Evolutionary conservation across 2,797 vertebrate genomes (phyloP).

Genomic region (Falco concolor): DNA sequence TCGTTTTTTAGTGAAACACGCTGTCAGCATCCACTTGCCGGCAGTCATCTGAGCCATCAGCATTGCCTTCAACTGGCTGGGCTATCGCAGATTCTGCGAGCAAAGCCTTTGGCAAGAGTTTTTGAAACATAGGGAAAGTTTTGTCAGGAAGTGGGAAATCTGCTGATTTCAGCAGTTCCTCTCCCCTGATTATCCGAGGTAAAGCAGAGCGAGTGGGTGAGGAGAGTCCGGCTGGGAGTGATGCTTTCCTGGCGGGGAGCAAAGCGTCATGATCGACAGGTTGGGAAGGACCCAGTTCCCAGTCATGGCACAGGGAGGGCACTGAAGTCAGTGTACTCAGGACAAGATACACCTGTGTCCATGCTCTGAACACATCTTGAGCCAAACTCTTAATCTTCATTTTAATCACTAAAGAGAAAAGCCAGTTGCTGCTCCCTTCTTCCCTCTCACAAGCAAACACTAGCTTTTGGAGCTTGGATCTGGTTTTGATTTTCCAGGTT

Average conservation of each 20-base stretch:
- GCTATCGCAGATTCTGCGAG: neutral
- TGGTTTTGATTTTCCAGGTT: slow-evolving; percentile 8
- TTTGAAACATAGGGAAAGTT: neutral
- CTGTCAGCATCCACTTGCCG: neutral
- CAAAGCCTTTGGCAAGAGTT: slow-evolving; percentile 9
- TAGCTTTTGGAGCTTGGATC: neutral
- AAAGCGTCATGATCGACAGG: accelerated
- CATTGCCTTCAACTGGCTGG: neutral
- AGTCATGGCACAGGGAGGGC: neutral
- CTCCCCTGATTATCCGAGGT: neutral
- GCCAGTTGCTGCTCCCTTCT: neutral
- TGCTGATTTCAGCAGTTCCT: slow-evolving; percentile 18
- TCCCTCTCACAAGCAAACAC: neutral
- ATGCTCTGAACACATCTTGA: neutral
- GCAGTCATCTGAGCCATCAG: neutral
- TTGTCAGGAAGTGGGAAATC: neutral
- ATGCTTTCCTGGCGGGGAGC: neutral
- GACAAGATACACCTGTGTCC: neutral
- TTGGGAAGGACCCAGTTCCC: neutral
- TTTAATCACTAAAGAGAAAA: neutral
- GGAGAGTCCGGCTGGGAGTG: neutral
- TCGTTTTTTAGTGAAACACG: accelerated
- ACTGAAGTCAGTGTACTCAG: neutral
- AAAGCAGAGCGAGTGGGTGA: neutral
- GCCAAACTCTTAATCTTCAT: neutral